A percentile compares a stretch with the other conserved stretches of the same genome.
Evolutionary conservation across 2,113 vertebrate species (phyloP).

Genomic region (Hucho hucho): DNA sequence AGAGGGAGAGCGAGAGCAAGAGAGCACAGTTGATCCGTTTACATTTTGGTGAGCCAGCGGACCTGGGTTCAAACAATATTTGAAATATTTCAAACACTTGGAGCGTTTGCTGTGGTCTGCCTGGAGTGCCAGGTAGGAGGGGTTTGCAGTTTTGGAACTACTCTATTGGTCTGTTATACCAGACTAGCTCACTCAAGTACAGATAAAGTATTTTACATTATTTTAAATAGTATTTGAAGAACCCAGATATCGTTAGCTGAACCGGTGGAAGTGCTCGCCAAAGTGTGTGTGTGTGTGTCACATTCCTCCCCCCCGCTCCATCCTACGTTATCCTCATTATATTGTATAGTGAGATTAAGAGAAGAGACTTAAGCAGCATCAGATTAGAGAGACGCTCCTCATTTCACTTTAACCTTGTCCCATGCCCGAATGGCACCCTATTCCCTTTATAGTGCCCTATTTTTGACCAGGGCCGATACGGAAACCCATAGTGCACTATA

Average conservation of each 20-base stretch:
- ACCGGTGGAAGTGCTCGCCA: conserved; percentile 1
- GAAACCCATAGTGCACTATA: too few relatives aligned
- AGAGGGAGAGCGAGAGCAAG: not conserved
- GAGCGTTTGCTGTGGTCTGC: not conserved
- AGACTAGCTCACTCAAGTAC: too few relatives aligned
- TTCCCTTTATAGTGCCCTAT: not conserved
- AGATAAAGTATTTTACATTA: too few relatives aligned
- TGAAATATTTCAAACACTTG: not conserved
- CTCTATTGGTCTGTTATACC: too few relatives aligned
- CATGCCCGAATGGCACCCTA: too few relatives aligned
- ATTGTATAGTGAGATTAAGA: conserved; percentile 28
- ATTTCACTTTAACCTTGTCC: not conserved
- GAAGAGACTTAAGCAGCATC: conserved; percentile 10
- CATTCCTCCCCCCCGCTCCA: not conserved
- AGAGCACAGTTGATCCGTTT: too few relatives aligned
- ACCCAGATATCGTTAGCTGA: too few relatives aligned
- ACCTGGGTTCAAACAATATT: not conserved
- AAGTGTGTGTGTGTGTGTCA: not conserved
- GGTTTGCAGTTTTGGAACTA: not conserved
- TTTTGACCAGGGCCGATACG: not conserved
- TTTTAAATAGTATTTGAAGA: too few relatives aligned
- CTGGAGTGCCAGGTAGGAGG: not conserved
- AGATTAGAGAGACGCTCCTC: conserved; percentile 13
- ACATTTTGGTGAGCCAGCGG: too few relatives aligned
- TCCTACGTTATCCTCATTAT: conserved; percentile 14